Conservation (phyloP, 1,140 invertebrate species). For the Littorina saxatilis region DNA sequence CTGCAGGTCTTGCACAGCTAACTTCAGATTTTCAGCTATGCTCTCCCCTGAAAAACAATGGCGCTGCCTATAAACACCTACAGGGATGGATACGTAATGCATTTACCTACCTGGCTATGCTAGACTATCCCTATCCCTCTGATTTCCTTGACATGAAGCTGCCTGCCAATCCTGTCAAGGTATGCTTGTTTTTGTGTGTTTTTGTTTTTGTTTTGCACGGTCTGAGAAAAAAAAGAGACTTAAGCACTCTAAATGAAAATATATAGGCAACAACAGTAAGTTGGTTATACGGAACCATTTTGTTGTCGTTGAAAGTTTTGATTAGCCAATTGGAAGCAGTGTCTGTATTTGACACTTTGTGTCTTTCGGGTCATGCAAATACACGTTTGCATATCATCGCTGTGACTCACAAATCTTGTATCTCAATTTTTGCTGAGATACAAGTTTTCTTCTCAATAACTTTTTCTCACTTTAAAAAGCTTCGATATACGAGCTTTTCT, state of each 20-base stretch:
- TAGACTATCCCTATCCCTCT: conserved; percentile 92
- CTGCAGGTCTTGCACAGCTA: conserved; percentile 54
- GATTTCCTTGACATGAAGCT: conserved; percentile 82
- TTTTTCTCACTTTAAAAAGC: too few relatives aligned
- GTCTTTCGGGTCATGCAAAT: too few relatives aligned
- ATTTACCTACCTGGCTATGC: conserved; percentile 90
- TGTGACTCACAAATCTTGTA: too few relatives aligned
- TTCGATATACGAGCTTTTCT: too few relatives aligned
- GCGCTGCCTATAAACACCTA: conserved; percentile 63
- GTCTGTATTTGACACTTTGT: too few relatives aligned
- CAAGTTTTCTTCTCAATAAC: too few relatives aligned
- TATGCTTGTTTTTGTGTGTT: conserved; percentile 61
- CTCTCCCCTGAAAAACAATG: conserved; percentile 51
- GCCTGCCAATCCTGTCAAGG: conserved; percentile 88
- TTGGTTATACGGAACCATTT: neutral
- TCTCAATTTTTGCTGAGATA: too few relatives aligned
- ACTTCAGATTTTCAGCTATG: conserved; percentile 65
- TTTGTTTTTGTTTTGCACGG: neutral
- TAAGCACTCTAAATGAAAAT: neutral
- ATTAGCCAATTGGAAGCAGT: too few relatives aligned
- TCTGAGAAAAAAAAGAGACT: neutral
- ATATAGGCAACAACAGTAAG: neutral
- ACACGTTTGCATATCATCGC: too few relatives aligned
- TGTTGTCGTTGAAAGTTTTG: too few relatives aligned
- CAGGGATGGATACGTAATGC: conserved; percentile 78